phyloP scores from a whole-genome alignment of 2,797 vertebrate genomes.

The Streptopelia turtur region DNA sequence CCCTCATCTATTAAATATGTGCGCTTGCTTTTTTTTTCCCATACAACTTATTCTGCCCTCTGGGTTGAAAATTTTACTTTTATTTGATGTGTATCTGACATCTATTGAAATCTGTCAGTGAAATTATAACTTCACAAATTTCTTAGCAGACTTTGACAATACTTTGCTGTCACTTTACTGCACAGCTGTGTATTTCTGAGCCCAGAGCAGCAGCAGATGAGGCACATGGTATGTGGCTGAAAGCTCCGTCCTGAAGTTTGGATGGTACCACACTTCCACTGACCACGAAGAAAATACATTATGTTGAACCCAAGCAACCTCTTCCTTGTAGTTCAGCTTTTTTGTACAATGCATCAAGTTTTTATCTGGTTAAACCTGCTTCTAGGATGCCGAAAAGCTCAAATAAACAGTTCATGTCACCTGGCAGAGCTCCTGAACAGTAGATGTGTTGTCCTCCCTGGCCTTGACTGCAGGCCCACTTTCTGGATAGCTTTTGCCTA shows the following conservation, averaged over 20 bases:
- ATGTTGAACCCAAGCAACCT: not conserved
- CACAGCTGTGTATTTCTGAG: not conserved
- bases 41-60: conserved; percentile 1
- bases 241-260: not conserved
- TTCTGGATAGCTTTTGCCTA: not conserved
- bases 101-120: conserved; percentile 32
- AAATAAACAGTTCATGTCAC: not conserved
- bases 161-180: not conserved
- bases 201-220: not conserved
- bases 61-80: not conserved
- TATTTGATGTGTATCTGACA: conserved; percentile 17
- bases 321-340: not conserved
- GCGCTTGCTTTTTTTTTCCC: not conserved
- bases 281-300: fast-evolving
- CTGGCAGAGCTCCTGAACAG: not conserved
- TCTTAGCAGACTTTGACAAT: conserved; percentile 17
- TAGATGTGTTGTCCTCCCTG: not conserved
- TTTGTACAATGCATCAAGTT: not conserved
- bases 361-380: not conserved
- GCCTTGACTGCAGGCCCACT: not conserved
- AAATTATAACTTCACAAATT: conserved; percentile 45
- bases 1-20: not conserved
- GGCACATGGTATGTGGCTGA: fast-evolving
- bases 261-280: not conserved
- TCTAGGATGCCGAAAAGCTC: not conserved